Percentiles rank a stretch among this genome's conserved stretches.
Conservation (phyloP, 2,113 vertebrate species). For the Oxyura jamaicensis region DNA sequence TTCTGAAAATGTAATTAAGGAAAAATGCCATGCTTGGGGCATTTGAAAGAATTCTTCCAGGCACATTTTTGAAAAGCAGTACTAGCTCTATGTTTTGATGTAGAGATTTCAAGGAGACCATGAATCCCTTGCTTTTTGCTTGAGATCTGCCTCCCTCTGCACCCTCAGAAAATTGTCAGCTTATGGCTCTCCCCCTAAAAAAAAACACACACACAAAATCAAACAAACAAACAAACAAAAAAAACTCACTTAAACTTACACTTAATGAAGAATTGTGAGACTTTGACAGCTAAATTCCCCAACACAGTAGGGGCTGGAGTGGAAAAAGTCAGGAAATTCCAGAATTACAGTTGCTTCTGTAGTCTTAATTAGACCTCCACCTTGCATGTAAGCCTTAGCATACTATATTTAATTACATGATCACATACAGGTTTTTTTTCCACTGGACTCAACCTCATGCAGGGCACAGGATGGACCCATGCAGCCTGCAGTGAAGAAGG, state of each 20-base stretch:
- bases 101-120: neutral
- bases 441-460: neutral
- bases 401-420: neutral
- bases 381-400: neutral
- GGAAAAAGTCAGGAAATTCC: constrained; percentile 25
- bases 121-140: neutral
- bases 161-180: neutral
- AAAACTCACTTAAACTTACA: neutral
- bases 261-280: neutral
- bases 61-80: neutral
- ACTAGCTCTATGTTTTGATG: neutral
- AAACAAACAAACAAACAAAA: neutral
- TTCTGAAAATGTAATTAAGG: constrained; percentile 63
- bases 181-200: neutral
- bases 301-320: neutral
- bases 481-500: neutral
- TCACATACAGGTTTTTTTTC: neutral
- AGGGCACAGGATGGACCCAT: neutral
- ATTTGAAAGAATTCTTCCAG: constrained; percentile 6
- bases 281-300: neutral
- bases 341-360: neutral
- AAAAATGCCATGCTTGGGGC: constrained; percentile 9
- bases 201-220: too few species aligned
- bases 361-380: neutral
- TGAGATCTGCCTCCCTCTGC: neutral